Conservation (phyloP, 2,888 invertebrate species). For the Perdita meconis region DNA sequence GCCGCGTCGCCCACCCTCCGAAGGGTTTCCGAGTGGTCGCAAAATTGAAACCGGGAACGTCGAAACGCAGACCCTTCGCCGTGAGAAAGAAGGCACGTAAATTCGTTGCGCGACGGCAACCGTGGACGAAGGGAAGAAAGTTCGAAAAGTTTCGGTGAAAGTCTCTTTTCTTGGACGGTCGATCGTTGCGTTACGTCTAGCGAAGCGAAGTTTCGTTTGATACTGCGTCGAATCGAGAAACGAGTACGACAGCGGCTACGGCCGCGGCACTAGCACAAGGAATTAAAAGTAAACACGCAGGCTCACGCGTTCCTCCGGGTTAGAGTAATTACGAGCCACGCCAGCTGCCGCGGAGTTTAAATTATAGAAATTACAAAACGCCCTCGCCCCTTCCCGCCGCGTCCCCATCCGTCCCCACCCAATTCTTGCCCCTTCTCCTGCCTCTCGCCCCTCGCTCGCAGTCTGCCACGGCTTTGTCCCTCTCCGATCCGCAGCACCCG, state of each 20-base stretch:
- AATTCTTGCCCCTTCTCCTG: conserved; percentile 12
- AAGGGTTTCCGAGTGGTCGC: background rate
- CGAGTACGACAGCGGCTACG: conserved; percentile 59
- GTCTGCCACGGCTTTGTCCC: background rate
- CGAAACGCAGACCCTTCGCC: background rate
- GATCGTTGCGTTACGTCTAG: conserved; percentile 52
- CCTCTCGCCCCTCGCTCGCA: conserved; percentile 17
- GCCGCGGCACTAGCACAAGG: conserved; percentile 62
- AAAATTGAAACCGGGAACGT: background rate
- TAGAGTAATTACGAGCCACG: conserved; percentile 84
- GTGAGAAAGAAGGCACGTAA: background rate
- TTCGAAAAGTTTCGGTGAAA: conserved; percentile 38
- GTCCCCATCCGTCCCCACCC: conserved; percentile 32
- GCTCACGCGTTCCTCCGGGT: conserved; percentile 82
- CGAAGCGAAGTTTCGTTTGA: conserved; percentile 69
- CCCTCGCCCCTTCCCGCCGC: conserved; percentile 71
- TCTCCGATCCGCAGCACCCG: background rate
- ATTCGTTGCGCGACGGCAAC: background rate
- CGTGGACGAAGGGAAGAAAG: conserved; percentile 41
- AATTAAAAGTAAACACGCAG: conserved; percentile 82
- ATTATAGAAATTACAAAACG: conserved; percentile 84
- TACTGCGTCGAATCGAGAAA: conserved; percentile 72
- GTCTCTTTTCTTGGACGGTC: conserved; percentile 48
- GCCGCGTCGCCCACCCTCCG: background rate
- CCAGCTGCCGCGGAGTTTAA: conserved; percentile 84